Evolutionary conservation across 2,888 invertebrate genomes (phyloP), one percentile per base, ranked within the genome.

Genomic region (Tortricodes alternella): DNA sequence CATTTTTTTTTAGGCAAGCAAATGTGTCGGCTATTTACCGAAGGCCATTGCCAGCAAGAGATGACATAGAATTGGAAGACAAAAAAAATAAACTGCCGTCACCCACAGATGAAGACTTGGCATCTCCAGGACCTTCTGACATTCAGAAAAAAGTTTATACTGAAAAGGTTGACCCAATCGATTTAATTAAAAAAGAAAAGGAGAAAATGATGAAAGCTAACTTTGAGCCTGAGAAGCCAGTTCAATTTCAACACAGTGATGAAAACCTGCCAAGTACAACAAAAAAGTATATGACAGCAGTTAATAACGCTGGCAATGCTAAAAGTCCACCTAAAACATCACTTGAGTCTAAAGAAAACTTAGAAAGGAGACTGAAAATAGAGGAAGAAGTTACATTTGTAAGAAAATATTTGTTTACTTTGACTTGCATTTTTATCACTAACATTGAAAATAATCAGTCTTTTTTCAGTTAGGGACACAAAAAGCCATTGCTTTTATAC

Each of bases 401-500:
- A 71, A 79, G 89, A 18, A 34, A 23, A 16, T n/a, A 9, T 8
- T 15, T 0, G 16, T 13, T 15, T 15, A 16, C 6, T 37, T 0
- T 3, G 21, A 16, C 7, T 23, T 9, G 3, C 8, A 41, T 11
- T 41, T 3, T 13, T 21, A 41, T 11, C 9, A n/a, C 1, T 9
- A 5, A n/a, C 13, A 6, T 37, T 37, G 16, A 32, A 34, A 18
- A n/a, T 18, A 18, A 8, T 2, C 11, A n/a, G n/a, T 19, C n/a
- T 16, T 61, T 62, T 89, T 92, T 65, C 72, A 96, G 95, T 77
- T 95, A 70, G 95, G 96, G 39, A 92, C 93, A 55, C 92, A 95
- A 62, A 94, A 95, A 78, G 96, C 96, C 1, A 88, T 97, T 64
- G 85, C 94, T 16, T 97, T 95, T 76, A 93, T 93, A 71, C 92